phyloP scores from a whole-genome alignment of 2,113 vertebrate species.

The Numida meleagris region DNA sequence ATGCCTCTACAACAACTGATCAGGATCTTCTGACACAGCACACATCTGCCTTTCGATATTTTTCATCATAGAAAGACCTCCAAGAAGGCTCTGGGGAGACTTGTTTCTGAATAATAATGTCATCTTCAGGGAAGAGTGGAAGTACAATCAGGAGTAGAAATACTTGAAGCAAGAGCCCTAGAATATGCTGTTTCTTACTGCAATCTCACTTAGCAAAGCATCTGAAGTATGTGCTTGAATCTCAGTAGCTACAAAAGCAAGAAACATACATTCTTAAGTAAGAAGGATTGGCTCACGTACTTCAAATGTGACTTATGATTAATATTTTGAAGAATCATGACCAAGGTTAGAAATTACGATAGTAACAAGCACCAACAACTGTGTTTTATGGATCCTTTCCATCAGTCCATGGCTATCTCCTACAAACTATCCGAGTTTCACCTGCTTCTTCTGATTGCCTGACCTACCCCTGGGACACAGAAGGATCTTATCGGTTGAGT shows the following conservation, averaged over 20 bases:
- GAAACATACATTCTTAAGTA: neutral
- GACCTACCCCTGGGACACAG: neutral
- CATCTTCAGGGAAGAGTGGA: neutral
- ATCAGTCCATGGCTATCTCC: neutral
- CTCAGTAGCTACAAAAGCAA: neutral
- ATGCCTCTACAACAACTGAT: neutral
- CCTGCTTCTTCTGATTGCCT: neutral
- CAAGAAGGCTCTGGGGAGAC: neutral
- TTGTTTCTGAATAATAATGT: neutral
- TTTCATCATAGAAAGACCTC: neutral
- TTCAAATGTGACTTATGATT: neutral
- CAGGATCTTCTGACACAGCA: neutral
- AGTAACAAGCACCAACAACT: neutral
- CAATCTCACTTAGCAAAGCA: neutral
- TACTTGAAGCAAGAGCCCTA: slow-evolving; percentile 9
- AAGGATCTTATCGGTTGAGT: neutral
- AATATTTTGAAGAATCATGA: neutral
- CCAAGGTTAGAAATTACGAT: neutral
- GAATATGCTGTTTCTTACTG: neutral
- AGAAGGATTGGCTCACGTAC: neutral
- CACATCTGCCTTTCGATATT: neutral
- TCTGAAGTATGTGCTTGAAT: neutral
- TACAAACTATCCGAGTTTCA: neutral
- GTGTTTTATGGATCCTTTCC: neutral
- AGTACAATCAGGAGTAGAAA: neutral